Conservation (phyloP, 2,113 vertebrate species). For the Pelmatolapia mariae region DNA sequence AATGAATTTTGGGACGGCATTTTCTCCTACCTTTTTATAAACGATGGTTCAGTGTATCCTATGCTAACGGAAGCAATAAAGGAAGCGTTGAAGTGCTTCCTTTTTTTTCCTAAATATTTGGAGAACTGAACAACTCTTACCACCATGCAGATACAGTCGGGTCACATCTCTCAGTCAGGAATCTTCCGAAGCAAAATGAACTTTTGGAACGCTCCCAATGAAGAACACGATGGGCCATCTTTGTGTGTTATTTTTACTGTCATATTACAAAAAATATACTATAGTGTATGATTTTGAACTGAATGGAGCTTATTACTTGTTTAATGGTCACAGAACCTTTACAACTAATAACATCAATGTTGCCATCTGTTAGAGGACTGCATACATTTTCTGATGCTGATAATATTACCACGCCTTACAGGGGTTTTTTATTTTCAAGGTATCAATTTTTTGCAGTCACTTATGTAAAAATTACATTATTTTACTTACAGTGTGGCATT, state of each 20-base stretch:
- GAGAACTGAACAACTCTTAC: neutral
- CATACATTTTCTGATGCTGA: neutral
- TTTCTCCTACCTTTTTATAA: neutral
- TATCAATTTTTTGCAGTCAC: neutral
- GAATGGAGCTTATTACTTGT: neutral
- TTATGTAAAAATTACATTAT: neutral
- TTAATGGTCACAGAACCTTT: neutral
- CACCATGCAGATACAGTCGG: neutral
- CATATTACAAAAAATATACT: neutral
- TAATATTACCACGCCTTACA: neutral
- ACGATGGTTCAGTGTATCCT: neutral
- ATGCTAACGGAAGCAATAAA: neutral
- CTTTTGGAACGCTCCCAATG: neutral
- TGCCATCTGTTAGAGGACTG: neutral
- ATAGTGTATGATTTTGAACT: neutral
- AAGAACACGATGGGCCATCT: neutral
- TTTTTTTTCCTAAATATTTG: neutral
- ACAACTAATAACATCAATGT: neutral
- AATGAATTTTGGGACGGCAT: neutral
- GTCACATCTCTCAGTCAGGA: neutral
- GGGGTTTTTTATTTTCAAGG: accelerated
- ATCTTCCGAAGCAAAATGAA: neutral
- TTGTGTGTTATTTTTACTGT: neutral
- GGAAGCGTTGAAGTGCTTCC: neutral
- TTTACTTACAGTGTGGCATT: neutral